Percentiles rank a stretch among this genome's conserved stretches.
Evolutionary conservation across 2,113 vertebrate genomes (phyloP).

Genomic region (Felis chaus): DNA sequence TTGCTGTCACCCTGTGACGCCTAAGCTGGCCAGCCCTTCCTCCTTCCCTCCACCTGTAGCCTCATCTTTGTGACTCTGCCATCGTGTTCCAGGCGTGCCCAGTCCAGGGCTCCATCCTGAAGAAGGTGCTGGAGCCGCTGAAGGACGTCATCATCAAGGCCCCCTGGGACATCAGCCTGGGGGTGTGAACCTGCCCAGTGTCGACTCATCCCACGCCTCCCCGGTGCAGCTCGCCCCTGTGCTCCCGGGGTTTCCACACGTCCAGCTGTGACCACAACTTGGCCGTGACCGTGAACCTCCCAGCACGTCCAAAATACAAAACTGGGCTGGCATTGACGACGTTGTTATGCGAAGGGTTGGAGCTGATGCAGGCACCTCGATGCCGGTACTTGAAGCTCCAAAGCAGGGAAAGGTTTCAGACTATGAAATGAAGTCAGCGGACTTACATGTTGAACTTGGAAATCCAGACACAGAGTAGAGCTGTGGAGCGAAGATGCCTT

Average conservation of each 20-base stretch:
- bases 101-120: slow-evolving; percentile 94
- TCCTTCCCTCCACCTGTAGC: neutral
- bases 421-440: slow-evolving; percentile 90
- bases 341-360: slow-evolving; percentile 92
- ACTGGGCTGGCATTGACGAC: slow-evolving; percentile 93
- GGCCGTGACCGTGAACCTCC: slow-evolving; percentile 93
- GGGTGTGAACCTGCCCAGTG: slow-evolving; percentile 93
- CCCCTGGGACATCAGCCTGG: slow-evolving; percentile 88
- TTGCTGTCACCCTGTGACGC: neutral
- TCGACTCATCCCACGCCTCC: slow-evolving; percentile 94
- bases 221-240: slow-evolving; percentile 92
- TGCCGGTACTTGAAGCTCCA: slow-evolving; percentile 86
- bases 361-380: slow-evolving; percentile 89
- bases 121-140: slow-evolving; percentile 93
- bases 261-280: slow-evolving; percentile 94
- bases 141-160: slow-evolving; percentile 91
- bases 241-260: slow-evolving; percentile 92
- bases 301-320: slow-evolving; percentile 95
- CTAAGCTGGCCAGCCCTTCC: neutral
- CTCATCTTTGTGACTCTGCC: too few relatives aligned
- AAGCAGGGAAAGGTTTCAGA: slow-evolving; percentile 89
- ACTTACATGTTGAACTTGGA: slow-evolving; percentile 88
- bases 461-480: slow-evolving; percentile 86
- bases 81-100: slow-evolving; percentile 93
- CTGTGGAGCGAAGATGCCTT: slow-evolving; percentile 88